Conservation (phyloP, 1,140 invertebrate species). For the Triops longicaudatus region DNA sequence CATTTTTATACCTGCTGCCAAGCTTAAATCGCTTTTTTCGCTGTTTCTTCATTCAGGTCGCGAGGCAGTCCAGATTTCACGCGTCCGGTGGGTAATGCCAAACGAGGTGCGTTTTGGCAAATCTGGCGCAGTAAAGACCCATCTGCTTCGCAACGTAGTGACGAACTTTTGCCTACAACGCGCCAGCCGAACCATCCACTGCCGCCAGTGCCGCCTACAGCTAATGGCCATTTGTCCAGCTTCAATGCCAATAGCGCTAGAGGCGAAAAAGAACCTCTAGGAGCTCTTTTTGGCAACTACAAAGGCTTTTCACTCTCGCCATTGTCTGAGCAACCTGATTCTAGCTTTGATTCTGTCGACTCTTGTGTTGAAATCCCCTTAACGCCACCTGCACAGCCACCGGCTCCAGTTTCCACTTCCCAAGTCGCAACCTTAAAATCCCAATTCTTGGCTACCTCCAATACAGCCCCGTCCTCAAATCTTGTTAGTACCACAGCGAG, state of each 20-base stretch:
- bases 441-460: constrained; percentile 31
- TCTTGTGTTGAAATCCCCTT: constrained; percentile 39
- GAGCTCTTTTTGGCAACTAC: constrained; percentile 64
- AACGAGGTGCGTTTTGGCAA: constrained; percentile 7
- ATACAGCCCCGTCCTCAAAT: background rate
- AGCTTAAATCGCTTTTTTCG: background rate
- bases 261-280: background rate
- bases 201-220: constrained; percentile 40
- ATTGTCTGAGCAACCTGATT: constrained; percentile 36
- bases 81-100: constrained; percentile 16
- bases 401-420: constrained; percentile 38
- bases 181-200: constrained; percentile 36
- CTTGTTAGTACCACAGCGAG: background rate
- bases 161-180: constrained; percentile 27
- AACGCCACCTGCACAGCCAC: constrained; percentile 45
- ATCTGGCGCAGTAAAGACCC: background rate
- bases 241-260: constrained; percentile 15
- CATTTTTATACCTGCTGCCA: background rate
- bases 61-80: constrained; percentile 21
- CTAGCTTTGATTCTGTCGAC: constrained; percentile 23
- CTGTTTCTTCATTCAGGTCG: constrained; percentile 6
- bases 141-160: constrained; percentile 12
- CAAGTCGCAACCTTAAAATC: constrained; percentile 28
- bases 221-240: constrained; percentile 29
- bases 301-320: constrained; percentile 71